Percentiles rank a stretch among this genome's conserved stretches.
Conservation (phyloP, 2,797 vertebrate species). For the Characodon lateralis region DNA sequence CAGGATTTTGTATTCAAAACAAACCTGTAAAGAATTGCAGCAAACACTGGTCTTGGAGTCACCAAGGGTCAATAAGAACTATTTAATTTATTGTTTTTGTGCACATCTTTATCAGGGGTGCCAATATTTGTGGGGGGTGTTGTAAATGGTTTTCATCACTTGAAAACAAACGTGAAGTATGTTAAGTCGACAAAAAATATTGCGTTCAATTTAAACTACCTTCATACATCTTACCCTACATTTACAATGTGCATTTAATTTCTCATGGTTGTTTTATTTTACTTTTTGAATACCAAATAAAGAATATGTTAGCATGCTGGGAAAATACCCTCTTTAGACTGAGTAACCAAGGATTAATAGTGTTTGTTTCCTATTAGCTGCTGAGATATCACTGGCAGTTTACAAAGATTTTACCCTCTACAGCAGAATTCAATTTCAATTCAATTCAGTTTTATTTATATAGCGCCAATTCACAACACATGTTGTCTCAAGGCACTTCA, state of each 20-base stretch:
- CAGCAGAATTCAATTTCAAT: not conserved
- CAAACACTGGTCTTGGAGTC: no score
- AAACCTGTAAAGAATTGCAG: no score
- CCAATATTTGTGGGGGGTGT: not conserved
- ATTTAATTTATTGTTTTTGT: no score
- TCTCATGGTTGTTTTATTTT: no score
- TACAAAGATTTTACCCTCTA: not conserved
- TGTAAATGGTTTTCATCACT: not conserved
- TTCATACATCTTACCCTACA: not conserved
- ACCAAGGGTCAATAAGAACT: no score
- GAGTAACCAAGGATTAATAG: not conserved
- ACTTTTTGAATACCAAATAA: not conserved
- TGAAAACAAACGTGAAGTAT: not conserved
- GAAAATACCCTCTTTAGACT: not conserved
- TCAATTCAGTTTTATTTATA: no score
- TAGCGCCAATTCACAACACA: no score
- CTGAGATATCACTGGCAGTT: not conserved
- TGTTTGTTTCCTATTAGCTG: not conserved
- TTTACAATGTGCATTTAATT: no score
- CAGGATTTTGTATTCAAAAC: no score
- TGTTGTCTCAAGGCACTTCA: no score
- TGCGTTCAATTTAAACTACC: not conserved
- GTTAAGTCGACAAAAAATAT: not conserved
- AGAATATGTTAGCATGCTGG: no score
- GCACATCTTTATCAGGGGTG: not conserved